Conservation (phyloP, 2,113 vertebrate species). For the Lonchura striata region DNA sequence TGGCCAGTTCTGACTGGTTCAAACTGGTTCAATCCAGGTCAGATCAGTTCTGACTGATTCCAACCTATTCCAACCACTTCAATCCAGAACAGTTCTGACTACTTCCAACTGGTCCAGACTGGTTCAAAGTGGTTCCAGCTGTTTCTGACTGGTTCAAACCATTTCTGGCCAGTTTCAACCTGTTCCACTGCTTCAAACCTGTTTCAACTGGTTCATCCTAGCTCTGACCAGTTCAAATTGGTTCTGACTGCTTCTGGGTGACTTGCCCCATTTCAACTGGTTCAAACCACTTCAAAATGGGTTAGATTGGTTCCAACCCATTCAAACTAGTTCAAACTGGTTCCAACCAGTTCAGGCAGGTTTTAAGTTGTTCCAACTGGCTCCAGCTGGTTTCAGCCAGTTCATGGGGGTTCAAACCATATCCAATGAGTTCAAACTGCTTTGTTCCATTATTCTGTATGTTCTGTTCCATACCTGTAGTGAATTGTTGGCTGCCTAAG, state of each 20-base stretch:
- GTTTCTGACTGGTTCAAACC: not conserved
- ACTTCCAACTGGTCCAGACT: too few species aligned
- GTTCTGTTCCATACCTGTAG: not conserved
- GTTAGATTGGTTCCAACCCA: not conserved
- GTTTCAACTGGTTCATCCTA: not conserved
- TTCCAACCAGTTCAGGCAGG: not conserved
- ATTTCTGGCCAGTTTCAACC: not conserved
- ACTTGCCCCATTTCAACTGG: not conserved
- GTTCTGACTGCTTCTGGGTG: not conserved
- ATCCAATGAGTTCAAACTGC: not conserved
- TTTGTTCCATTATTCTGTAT: not conserved
- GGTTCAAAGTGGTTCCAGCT: not conserved
- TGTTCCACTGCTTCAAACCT: not conserved
- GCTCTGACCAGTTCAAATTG: not conserved
- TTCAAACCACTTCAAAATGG: not conserved
- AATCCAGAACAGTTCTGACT: not conserved
- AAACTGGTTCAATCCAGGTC: not conserved
- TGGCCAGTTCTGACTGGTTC: not conserved
- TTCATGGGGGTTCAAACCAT: rapidly evolving
- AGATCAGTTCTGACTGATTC: not conserved
- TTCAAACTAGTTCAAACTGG: too few species aligned
- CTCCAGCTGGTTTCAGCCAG: rapidly evolving
- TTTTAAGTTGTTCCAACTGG: not conserved
- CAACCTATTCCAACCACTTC: too few species aligned
- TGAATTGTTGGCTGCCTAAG: not conserved